Base-by-base conservation (phyloP, 2,888 invertebrate species). In the Euspilapteryx auroguttella region DNA sequence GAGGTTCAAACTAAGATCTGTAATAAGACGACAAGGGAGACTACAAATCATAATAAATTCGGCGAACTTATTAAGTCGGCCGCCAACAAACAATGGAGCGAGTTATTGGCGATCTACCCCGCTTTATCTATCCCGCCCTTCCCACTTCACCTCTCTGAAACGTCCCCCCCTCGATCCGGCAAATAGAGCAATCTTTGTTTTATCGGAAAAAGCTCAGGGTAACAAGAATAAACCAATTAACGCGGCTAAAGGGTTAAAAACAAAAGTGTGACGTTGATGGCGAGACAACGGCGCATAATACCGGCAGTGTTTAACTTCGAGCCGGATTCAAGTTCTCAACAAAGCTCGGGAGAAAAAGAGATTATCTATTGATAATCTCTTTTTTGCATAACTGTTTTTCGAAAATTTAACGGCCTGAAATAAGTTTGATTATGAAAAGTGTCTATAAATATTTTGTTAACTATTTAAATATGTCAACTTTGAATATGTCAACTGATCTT, bases 11-110 rank as follows among this genome's bases (percentile, higher is more conserved):
- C n/a, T n/a, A n/a, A n/a, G n/a, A n/a, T n/a, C n/a, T n/a, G 46
- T 66, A 66, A 69, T 61, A 66, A 63, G 61, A 64, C 56, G 63
- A 56, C 59, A 53, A 56, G 56, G 55, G 55, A 57, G 55, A 49
- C 59, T 54, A 66, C 64, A 68, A 69, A 69, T 71, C 68, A 73
- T 68, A 68, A 69, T 69, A 71, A 68, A 71, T 71, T 65, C 49
- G 59, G 55, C 45, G 62, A 64, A 66, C 69, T 73, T 73, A 73
- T 71, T 71, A 71, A 68, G 69, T 65, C 66, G 55, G 61, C 61
- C 59, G 62, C 62, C 62, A 57, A 65, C 68, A 71, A 73, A 73
- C 71, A 71, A 69, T 71, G 62, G 66, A 55, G 52, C 58, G 53
- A 61, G 65, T 65, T 73, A 71, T 69, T 71, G 69, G 58, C 59